Conservation (phyloP, 1,140 invertebrate species). For the Carposina sasakii region DNA sequence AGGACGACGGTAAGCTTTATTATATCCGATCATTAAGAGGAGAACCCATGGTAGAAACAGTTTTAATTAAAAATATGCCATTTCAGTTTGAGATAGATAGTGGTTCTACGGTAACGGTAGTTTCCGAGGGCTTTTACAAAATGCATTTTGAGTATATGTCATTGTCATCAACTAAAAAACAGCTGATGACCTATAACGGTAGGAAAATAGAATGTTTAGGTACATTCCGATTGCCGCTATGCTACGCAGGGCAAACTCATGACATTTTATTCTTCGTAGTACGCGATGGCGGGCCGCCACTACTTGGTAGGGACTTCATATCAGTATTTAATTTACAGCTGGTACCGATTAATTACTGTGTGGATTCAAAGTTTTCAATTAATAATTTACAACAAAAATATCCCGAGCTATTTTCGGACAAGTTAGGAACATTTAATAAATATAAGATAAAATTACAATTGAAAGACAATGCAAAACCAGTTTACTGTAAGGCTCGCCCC, state of each 20-base stretch:
- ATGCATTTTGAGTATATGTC: background rate
- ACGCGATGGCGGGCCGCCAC: background rate
- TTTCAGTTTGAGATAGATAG: slow-evolving; percentile 1
- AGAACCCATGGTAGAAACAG: background rate
- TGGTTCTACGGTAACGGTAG: background rate
- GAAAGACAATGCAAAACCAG: background rate
- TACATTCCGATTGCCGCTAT: background rate
- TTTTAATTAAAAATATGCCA: background rate
- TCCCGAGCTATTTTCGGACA: background rate
- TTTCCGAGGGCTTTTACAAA: background rate
- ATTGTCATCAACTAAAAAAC: background rate
- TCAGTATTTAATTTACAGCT: background rate
- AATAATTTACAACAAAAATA: background rate
- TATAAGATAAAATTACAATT: background rate
- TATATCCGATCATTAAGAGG: slow-evolving; percentile 1
- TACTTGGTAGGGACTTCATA: slow-evolving; percentile 1
- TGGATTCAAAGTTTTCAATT: background rate
- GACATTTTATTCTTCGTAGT: background rate
- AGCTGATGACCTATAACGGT: slow-evolving; percentile 1
- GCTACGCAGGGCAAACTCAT: background rate
- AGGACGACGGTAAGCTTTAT: background rate
- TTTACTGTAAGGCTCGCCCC: background rate
- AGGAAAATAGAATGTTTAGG: background rate
- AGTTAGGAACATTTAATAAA: background rate
- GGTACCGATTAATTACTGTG: background rate